Evolutionary conservation across 2,888 invertebrate species (phyloP), one percentile per base, ranked within the genome.

Genomic region (Eupithecia subumbrata): DNA sequence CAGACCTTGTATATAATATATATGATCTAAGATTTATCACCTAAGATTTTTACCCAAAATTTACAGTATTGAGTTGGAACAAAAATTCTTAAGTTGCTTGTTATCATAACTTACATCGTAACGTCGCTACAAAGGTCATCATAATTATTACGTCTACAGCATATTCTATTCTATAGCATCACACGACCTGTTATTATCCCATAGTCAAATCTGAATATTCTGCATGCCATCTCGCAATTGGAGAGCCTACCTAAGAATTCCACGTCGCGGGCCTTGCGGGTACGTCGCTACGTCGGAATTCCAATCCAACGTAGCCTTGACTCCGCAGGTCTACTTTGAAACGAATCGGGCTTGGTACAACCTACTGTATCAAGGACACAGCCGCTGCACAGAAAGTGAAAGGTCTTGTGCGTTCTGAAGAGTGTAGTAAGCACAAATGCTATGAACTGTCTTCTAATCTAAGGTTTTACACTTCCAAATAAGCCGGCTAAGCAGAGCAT

Each of bases 161-260:
- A 30, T 30, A 3, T 30, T 45, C 45, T 45, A 1, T 45, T 45
- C 45, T 45, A 7, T 45, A 45, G 16, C 45, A 16, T 7, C 45
- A 45, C 16, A 45, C 45, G 16, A 12, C 48, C n/a, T n/a, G 9
- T 18, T 18, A 18, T 48, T 5, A 18, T n/a, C 18, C 18, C 18
- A 9, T n/a, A 48, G 60, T 56, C 66, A 67, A 67, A 67, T 67
- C 37, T n/a, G 37, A 67, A 67, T 40, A 30, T 67, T 34, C 64
- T 3, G 18, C 66, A 37, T 37, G 66, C 66, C 66, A 67, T 67
- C 66, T 67, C 40, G 12, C 34, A 67, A 67, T 67, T 67, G 66
- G n/a, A 40, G 34, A 37, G 66, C 66, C 66, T 67, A 67, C 40
- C 66, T 37, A 37, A 67, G 66, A 67, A 67, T 67, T 37, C 66